phyloP scores from a whole-genome alignment of 2,797 vertebrate genomes.

The Tokudaia tokunoshimensis region DNA sequence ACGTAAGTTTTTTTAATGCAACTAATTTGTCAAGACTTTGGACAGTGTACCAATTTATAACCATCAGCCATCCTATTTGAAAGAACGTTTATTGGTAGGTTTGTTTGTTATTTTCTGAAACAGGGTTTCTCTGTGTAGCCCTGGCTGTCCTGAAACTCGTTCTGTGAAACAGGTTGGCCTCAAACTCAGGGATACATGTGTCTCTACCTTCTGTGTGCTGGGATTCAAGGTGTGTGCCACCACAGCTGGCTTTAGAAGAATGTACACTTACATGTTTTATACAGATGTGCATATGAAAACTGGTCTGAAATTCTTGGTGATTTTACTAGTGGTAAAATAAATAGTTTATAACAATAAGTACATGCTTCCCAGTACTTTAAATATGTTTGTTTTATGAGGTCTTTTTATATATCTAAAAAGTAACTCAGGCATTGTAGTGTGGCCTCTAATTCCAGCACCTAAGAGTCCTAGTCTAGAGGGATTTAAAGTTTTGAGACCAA shows the following conservation, averaged over 20 bases:
- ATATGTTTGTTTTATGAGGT: slow-evolving; percentile 36
- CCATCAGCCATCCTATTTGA: slow-evolving; percentile 50
- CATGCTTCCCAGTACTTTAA: neutral
- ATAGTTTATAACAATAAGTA: slow-evolving; percentile 1
- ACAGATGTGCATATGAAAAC: neutral
- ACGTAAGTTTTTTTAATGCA: slow-evolving; percentile 91
- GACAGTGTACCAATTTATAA: slow-evolving; percentile 2
- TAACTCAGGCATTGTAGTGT: neutral
- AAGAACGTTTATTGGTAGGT: slow-evolving; percentile 8
- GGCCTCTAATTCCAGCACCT: neutral
- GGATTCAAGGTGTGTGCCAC: neutral
- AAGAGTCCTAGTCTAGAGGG: neutral
- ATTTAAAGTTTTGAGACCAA: neutral
- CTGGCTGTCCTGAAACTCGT: neutral
- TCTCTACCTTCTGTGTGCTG: neutral
- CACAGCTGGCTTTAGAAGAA: slow-evolving; percentile 8
- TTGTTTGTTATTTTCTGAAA: neutral
- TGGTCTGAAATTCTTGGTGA: slow-evolving; percentile 17
- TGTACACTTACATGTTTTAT: neutral
- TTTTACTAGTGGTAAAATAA: slow-evolving; percentile 25
- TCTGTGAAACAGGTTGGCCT: neutral
- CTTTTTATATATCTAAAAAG: slow-evolving; percentile 8
- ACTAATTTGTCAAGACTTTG: slow-evolving; percentile 36
- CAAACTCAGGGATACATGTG: neutral
- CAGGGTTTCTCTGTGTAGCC: neutral